Evolutionary conservation across 2,113 vertebrate genomes (phyloP).

Genomic region (Poeciliopsis occidentalis): DNA sequence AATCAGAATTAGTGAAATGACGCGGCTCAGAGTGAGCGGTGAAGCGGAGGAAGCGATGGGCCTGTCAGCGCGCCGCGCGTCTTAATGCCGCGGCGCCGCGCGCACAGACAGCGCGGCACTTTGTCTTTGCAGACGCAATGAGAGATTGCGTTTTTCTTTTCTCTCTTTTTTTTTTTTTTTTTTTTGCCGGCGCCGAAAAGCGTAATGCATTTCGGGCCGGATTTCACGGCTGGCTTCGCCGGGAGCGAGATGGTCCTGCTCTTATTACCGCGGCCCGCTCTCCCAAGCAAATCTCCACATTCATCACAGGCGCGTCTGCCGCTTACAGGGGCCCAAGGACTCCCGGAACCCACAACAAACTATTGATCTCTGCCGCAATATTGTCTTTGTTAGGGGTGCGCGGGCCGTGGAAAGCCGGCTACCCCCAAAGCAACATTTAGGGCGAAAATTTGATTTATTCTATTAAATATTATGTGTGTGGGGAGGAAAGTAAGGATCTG

Average conservation of each 20-base stretch:
- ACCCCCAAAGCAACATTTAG: no score
- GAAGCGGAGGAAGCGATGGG: conserved; percentile 70
- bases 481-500: no score
- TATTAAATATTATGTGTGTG: background rate
- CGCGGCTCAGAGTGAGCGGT: conserved; percentile 44
- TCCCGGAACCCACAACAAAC: conserved; percentile 49
- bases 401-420: background rate
- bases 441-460: background rate
- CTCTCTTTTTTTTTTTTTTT: conserved; percentile 47
- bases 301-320: conserved; percentile 87
- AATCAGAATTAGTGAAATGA: conserved; percentile 92
- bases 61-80: conserved; percentile 86
- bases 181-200: conserved; percentile 85
- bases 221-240: conserved; percentile 94
- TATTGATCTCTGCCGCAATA: conserved; percentile 34
- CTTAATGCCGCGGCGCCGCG: conserved; percentile 87
- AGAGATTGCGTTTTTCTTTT: conserved; percentile 88
- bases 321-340: conserved; percentile 82
- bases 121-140: conserved; percentile 89
- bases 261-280: conserved; percentile 91
- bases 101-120: conserved; percentile 72
- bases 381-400: background rate
- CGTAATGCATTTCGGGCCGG: conserved; percentile 93
- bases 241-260: conserved; percentile 85
- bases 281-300: conserved; percentile 94